phyloP scores from a whole-genome alignment of 2,888 invertebrate genomes.

The Himalopsyche kuldschensis region DNA sequence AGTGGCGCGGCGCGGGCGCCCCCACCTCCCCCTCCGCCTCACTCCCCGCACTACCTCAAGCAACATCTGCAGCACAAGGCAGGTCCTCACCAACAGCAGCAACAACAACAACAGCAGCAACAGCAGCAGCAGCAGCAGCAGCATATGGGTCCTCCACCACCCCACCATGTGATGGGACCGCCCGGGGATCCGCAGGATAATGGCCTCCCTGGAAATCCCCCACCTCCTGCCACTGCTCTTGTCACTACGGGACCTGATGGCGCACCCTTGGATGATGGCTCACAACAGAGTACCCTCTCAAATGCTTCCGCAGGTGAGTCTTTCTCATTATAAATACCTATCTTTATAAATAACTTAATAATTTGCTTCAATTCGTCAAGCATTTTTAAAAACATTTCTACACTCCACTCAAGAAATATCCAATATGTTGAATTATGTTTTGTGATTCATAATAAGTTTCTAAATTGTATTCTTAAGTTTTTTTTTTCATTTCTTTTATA shows the following conservation, averaged over 20 bases:
- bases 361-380: neutral
- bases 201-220: constrained; percentile 49
- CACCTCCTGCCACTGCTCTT: constrained; percentile 76
- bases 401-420: too few relatives aligned
- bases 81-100: constrained; percentile 46
- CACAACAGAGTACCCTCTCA: constrained; percentile 89
- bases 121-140: constrained; percentile 46
- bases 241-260: constrained; percentile 92
- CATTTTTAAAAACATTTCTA: too few relatives aligned
- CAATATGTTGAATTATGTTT: too few relatives aligned
- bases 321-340: neutral
- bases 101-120: constrained; percentile 38
- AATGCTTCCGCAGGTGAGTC: constrained; percentile 86
- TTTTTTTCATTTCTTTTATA: too few relatives aligned
- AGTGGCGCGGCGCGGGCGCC: constrained; percentile 51
- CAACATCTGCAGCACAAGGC: constrained; percentile 46
- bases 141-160: constrained; percentile 62
- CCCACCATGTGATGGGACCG: constrained; percentile 55
- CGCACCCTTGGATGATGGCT: constrained; percentile 84
- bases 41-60: constrained; percentile 38
- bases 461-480: too few relatives aligned
- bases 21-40: constrained; percentile 42
- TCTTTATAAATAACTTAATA: neutral
- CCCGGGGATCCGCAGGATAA: constrained; percentile 62
- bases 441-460: too few relatives aligned